These are phyloP conservation scores for Cinclus cinclus DNA, from an alignment of 2,113 vertebrate species.

Conservation along the genomic window DNA sequence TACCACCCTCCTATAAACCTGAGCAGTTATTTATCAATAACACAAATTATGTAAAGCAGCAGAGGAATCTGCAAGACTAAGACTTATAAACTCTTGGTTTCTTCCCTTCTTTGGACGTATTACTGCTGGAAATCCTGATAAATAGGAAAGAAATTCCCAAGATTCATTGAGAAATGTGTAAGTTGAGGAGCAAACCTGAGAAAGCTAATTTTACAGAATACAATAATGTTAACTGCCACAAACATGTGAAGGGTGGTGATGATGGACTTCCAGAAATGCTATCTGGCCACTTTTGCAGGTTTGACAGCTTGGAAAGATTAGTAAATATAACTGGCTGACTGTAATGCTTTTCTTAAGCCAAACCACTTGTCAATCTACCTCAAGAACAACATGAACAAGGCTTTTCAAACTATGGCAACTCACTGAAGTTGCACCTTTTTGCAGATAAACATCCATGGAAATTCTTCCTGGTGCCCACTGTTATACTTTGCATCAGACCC, in stretches of 20 bases:
- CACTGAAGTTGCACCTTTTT: not conserved
- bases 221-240: not conserved
- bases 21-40: not conserved
- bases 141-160: not conserved
- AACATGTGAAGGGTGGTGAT: fast-evolving
- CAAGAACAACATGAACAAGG: not conserved
- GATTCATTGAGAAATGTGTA: not conserved
- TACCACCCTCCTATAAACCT: not conserved
- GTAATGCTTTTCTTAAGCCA: not conserved
- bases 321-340: not conserved
- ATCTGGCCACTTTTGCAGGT: not conserved
- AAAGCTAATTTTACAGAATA: not conserved
- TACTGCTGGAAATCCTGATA: not conserved
- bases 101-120: not conserved
- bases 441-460: not conserved
- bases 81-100: not conserved
- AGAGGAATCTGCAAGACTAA: not conserved
- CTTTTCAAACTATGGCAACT: not conserved
- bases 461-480: not conserved
- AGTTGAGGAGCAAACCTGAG: not conserved
- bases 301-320: not conserved
- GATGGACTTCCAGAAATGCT: not conserved
- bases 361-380: not conserved
- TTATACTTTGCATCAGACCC: not conserved
- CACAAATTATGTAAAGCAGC: not conserved